Base-by-base conservation (phyloP, 2,797 vertebrate species). In the Brachyalestes nurse region DNA sequence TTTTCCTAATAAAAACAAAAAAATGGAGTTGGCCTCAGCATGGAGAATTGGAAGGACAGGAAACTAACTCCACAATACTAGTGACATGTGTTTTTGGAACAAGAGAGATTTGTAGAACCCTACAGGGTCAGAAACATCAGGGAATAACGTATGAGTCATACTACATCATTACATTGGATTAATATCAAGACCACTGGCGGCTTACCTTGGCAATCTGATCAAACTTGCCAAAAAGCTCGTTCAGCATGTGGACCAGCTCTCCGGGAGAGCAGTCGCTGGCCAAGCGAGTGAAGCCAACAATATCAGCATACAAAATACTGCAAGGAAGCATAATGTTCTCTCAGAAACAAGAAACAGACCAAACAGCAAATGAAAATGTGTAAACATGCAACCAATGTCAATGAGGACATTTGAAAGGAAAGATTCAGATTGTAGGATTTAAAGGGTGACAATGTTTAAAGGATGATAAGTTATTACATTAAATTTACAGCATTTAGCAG, bases 161-260 rank as follows among this genome's bases (percentile, higher is more conserved):
- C 23, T 34, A 49, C 8, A 34, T 34, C 34, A 40, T 40, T 65
- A 40, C 34, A 65, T 19, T 65, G 67, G 49, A 47, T 17, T 49
- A n/a, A 17, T 81, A 21, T 28, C 5, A 23, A 23, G 28, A 25
- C 71, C 12, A 19, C 9, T 25, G 17, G 51, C 7, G 34, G 17
- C 87, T 87, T 92, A 99, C 98, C 96, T 99, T 99, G 81, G 97
- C 98, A 73, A 99, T 99, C 88, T 99, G 98, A 88, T 99, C 98
- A 72, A 99, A 99, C 86, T 99, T 99, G 83, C 98, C 98, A 12
- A 99, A 99, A 49, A 99, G 96, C 81, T 99, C 97, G 0, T 99
- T 99, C 21, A 99, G 91, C 96, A 97, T 99, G 83, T 99, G 97
- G 42, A 99, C 98, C 1, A 99, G 77, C 87, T 99, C 98, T 16